These are phyloP conservation scores for Tachuris rubrigastra DNA, from an alignment of 2,113 vertebrate species.

Conservation along the genomic window DNA sequence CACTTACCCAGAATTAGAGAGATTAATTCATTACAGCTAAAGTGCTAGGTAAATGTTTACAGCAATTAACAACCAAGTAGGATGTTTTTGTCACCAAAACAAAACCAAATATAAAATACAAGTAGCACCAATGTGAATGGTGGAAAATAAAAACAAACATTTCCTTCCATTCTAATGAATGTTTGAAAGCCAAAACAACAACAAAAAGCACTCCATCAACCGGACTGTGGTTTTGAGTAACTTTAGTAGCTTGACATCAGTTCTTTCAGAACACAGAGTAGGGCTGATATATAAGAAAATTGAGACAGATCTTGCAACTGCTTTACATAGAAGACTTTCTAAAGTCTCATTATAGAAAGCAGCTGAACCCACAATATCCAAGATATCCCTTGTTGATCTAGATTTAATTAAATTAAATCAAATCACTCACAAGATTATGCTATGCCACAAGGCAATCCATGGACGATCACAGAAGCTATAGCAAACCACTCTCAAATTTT, in stretches of 20 bases:
- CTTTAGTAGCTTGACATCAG: background rate
- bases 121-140: background rate
- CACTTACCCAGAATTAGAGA: background rate
- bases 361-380: background rate
- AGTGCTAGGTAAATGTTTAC: slow-evolving; percentile 38
- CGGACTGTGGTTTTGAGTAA: background rate
- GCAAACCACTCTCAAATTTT: background rate
- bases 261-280: background rate
- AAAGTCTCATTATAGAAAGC: background rate
- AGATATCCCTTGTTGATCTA: background rate
- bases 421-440: background rate
- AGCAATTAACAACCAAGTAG: slow-evolving; percentile 1
- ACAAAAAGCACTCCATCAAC: background rate
- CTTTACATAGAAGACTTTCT: background rate
- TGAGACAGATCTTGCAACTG: background rate
- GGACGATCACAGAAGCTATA: background rate
- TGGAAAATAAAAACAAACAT: slow-evolving; percentile 7
- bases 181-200: background rate
- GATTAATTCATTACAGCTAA: slow-evolving; percentile 9
- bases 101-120: background rate
- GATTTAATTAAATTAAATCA: background rate
- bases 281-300: background rate
- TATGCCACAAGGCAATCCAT: background rate
- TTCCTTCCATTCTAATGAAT: background rate
- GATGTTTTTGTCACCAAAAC: slow-evolving; percentile 1